These are phyloP conservation scores for Muntiacus muntjak DNA, from an alignment of 2,113 vertebrate genomes.

Conservation along the genomic window DNA sequence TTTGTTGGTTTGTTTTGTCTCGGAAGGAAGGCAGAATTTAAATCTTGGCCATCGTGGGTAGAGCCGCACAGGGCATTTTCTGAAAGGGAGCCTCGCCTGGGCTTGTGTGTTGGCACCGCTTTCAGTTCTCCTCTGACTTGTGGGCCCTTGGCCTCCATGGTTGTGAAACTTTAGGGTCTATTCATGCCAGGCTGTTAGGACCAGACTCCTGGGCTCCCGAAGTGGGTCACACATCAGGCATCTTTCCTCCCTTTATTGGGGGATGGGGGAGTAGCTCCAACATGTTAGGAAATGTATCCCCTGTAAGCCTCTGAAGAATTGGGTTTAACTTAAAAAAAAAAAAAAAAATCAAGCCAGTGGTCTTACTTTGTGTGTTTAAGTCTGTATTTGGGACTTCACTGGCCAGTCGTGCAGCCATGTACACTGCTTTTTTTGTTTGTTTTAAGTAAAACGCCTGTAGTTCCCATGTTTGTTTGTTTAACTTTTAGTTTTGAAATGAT, in stretches of 20 bases:
- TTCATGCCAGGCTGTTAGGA: background rate
- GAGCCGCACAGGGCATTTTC: background rate
- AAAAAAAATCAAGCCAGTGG: background rate
- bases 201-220: background rate
- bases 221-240: background rate
- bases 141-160: background rate
- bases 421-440: background rate
- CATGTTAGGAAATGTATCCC: background rate
- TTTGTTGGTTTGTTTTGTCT: conserved; percentile 49
- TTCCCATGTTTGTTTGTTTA: background rate
- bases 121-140: background rate
- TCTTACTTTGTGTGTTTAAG: background rate
- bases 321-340: background rate
- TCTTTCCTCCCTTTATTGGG: background rate
- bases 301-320: background rate
- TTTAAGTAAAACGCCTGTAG: background rate
- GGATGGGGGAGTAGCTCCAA: background rate
- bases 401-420: background rate
- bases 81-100: background rate
- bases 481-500: background rate
- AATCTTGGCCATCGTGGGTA: background rate
- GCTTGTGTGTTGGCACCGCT: background rate
- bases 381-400: background rate
- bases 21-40: background rate
- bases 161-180: background rate